Evolutionary conservation across 2,888 invertebrate species (phyloP), one percentile per base, ranked within the genome.

Genomic region (Caradrina clavipalpis): DNA sequence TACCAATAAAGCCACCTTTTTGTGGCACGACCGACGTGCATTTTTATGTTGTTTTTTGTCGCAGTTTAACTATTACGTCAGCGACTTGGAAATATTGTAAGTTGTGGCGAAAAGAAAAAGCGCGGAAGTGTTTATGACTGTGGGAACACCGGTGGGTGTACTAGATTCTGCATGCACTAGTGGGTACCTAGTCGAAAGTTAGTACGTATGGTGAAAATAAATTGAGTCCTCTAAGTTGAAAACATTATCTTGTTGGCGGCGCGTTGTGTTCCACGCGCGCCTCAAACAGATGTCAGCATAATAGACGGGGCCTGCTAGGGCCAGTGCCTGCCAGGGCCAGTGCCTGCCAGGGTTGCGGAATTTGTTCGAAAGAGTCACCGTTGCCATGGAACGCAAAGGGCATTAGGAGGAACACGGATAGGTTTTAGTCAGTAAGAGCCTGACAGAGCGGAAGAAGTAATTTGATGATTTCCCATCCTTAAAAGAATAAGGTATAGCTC

Each of bases 31-130:
- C 50, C 31, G 65, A 15, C 50, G 39, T 76, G 76, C 75, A 78
- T 78, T 73, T 64, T 57, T 60, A 78, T 76, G 39, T 39, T 7
- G 13, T n/a, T 77, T 70, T 64, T 59, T 55, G 26, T 61, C 54
- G 50, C 17, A 42, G 13, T 35, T 39, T 21, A 53, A 11, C 8
- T 31, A 58, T 80, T 76, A 76, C 58, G 69, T 75, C 69, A 65
- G 26, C 22, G 19, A 7, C 49, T 60, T 51, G 6, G 26, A 47
- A 15, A 17, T 50, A 42, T 50, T 42, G 6, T 35, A 47, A 21
- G 21, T 47, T 64, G 31, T 63, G 58, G 47, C 54, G 47, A 56
- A 70, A 63, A 63, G 47, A 63, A 75, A 72, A 59, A 56, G 78
- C 50, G 39, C 55, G 77, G 71, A 72, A 72, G 55, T 59, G 15